phyloP scores from a whole-genome alignment of 2,113 vertebrate species.

The Urocitellus parryii region DNA sequence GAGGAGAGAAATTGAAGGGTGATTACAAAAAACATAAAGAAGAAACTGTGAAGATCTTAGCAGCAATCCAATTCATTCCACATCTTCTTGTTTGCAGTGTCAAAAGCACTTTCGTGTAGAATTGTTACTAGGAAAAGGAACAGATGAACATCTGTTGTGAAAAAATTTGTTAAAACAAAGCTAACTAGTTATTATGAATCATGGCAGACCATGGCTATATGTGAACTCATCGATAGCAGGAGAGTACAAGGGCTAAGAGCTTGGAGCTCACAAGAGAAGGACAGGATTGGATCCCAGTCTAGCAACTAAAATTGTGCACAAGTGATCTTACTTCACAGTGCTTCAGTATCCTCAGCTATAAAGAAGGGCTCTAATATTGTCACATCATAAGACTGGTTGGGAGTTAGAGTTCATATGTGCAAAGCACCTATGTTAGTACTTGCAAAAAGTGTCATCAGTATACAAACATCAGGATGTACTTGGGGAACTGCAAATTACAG shows the following conservation, averaged over 20 bases:
- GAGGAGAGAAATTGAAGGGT: background rate
- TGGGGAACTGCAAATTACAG: background rate
- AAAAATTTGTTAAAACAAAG: background rate
- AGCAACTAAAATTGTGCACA: background rate
- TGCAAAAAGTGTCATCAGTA: background rate
- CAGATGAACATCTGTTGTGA: background rate
- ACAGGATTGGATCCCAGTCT: background rate
- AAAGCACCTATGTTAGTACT: background rate
- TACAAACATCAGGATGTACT: background rate
- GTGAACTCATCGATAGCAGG: accelerated
- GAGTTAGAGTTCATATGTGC: background rate
- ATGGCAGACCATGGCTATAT: background rate
- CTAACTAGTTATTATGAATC: background rate
- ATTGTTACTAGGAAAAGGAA: background rate
- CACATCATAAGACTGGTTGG: background rate
- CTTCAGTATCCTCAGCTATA: background rate
- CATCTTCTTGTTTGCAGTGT: background rate
- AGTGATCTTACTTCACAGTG: background rate
- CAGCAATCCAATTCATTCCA: background rate
- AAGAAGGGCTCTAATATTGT: background rate
- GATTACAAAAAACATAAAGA: background rate
- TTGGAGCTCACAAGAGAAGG: background rate
- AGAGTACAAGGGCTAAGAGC: background rate
- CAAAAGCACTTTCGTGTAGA: background rate
- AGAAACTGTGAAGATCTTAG: background rate